Evolutionary conservation across 2,113 vertebrate genomes (phyloP), one percentile per base, ranked within the genome.

Genomic region (Mormyrus lacerda): DNA sequence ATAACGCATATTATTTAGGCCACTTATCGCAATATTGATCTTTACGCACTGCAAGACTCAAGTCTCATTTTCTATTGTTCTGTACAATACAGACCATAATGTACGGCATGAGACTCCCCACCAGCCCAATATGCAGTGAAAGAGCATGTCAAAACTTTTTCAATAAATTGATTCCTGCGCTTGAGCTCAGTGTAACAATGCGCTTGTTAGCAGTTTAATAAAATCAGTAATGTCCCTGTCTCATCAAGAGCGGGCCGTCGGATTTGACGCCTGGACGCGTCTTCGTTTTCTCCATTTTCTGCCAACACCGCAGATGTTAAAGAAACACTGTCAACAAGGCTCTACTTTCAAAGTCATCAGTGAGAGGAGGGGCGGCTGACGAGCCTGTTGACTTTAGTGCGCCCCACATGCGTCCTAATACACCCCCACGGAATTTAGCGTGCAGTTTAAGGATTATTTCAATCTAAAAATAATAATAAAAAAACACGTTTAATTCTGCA

Each of bases 321-420:
- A 82, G 76, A 65, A 55, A 91, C 88, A 58, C 76, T 85, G 86
- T 87, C 90, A 53, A 89, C 90, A 90, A 90, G 93, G 93, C 94
- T 91, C 53, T 94, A 95, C 93, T 85, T 85, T 85, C 24, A 90
- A 42, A 10, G 91, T 92, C 94, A 95, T 94, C 87, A 87, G 88
- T 42, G 82, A 61, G 87, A 94, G 19, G 15, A 89, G 89, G 82
- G 31, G 82, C 90, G 69, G 17, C 3, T 44, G 91, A 50, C 73
- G 69, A 58, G 88, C 85, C 85, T 90, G 87, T 90, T 85, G 79
- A 31, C 84, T 90, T 89, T 82, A 88, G 50, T 4, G 42, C 19
- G 44, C 27, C 51, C n/a, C 51, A 3, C 51, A 19, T 44, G 76
- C 17, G 8, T 27, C 35, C 13, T 39, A 19, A 42, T 42, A 19